Evolutionary conservation across 1,140 invertebrate species (phyloP), one percentile per base, ranked within the genome.

Genomic region (Bombus confusus): DNA sequence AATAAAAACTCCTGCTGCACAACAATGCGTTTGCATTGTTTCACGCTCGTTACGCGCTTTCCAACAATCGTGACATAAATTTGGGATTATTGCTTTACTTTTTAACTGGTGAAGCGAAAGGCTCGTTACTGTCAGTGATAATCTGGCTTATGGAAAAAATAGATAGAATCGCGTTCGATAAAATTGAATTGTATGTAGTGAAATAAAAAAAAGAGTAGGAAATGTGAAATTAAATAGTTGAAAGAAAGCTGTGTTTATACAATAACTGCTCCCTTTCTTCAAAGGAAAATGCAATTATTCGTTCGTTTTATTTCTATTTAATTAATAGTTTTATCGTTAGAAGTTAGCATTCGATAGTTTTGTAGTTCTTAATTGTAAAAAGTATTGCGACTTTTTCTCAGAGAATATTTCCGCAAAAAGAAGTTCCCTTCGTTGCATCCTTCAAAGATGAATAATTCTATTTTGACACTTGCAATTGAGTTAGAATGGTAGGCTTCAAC

Each of bases 401-500:
- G 66, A 25, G 34, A n/a, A 18, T n/a, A n/a, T 28, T 25, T 28
- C 3, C 25, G 13, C 4, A 13, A 22, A 22, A 52, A 52, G 47
- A 18, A 22, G 18, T 52, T 37, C 22, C 22, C 28, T n/a, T 81
- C n/a, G 37, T 59, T 31, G 18, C 22, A n/a, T 22, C 37, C 22
- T n/a, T 10, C 22, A 22, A 39, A 25, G 28, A 76, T 57, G 47
- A 83, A 25, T 84, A 78, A 84, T 59, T 71, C 10, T 80, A 73
- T 80, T 85, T 80, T 80, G 83, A 85, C 77, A 80, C 22, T 31
- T 18, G 41, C 52, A 73, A 73, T 85, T 74, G 34, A 80, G 41
- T 80, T 71, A 69, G 31, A 39, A 39, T 34, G 77, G 62, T 72
- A 28, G 9, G 15, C 28, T 73, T 66, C 31, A 73, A 59, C 77